Base-by-base conservation (phyloP, 2,113 vertebrate genomes). In the Sebastes schlegelii region DNA sequence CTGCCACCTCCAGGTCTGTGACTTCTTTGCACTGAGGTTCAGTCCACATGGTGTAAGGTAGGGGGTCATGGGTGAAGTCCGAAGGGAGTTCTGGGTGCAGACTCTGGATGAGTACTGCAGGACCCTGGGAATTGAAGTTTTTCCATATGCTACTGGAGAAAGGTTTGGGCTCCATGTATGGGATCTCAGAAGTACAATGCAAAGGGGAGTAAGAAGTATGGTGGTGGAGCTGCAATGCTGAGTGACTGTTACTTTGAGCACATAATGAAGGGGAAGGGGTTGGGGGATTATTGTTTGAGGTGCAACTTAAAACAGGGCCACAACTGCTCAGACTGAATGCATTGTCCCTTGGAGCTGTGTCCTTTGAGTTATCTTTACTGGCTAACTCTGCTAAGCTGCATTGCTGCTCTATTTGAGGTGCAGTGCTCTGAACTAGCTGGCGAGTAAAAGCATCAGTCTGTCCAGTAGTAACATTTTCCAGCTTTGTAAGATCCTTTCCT, bases 21-120 rank as follows among this genome's bases (percentile, higher is more conserved):
- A 95, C 95, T 64, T 94, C 86, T 86, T 94, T 94, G 89, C 92
- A 95, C 54, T 82, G 93, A 40, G 94, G 93, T 75, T 96, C 93
- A 5, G 92, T 91, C 95, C 95, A 95, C 93, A 95, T 92, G 63
- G 90, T 90, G 76, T 92, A 93, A 26, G 89, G 81, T 6, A 92
- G 80, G 5, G 92, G 71, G 74, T 94, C 91, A 0, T 94, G 92
- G 66, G 86, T 86, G 67, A 92, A 93, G 84, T 93, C 92, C 1
- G 88, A 86, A 1, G 90, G 88, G 23, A 92, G 90, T 16, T 94
- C 92, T 11, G 90, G 84, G 51, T 89, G 77, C 60, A 93, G 83
- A 86, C 87, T 94, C 80, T 95, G 92, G 70, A 81, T 94, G 55
- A 94, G 91, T 3, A 93, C 92, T 9, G 94, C 91, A 13, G 93